Conservation (phyloP, 1,140 invertebrate genomes). For the Fragariocoptes setiger region DNA sequence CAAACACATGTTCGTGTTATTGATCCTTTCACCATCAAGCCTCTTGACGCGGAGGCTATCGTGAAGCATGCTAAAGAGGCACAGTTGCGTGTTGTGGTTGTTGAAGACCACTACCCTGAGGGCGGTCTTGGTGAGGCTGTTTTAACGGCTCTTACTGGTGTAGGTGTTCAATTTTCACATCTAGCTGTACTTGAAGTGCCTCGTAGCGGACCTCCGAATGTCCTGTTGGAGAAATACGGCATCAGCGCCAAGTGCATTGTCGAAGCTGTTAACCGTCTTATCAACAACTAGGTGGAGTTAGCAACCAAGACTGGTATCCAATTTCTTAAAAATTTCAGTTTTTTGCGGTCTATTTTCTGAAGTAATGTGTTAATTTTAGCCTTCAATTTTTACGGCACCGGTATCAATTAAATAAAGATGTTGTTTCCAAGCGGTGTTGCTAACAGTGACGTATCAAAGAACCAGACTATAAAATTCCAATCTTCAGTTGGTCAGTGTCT, state of each 20-base stretch:
- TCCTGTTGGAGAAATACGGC: constrained; percentile 54
- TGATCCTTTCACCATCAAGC: constrained; percentile 85
- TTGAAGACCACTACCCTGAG: constrained; percentile 87
- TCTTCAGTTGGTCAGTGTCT: too few species aligned
- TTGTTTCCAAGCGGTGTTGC: too few species aligned
- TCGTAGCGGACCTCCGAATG: constrained; percentile 53
- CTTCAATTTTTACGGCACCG: too few species aligned
- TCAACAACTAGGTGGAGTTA: too few species aligned
- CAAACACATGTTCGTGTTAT: constrained; percentile 38
- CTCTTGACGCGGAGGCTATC: constrained; percentile 47
- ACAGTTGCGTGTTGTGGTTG: constrained; percentile 51
- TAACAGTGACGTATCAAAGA: too few species aligned
- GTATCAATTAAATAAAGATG: too few species aligned
- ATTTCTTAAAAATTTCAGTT: too few species aligned
- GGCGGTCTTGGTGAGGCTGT: constrained; percentile 91
- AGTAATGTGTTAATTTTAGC: too few species aligned
- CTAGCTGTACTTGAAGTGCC: constrained; percentile 56
- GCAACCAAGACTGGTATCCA: too few species aligned
- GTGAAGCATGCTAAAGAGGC: constrained; percentile 39
- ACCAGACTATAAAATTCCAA: too few species aligned
- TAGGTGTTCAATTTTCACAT: constrained; percentile 40
- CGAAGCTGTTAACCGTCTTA: constrained; percentile 23
- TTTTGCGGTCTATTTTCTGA: too few species aligned
- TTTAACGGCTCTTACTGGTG: constrained; percentile 27
- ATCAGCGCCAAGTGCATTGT: constrained; percentile 49